Percentiles rank a stretch among this genome's conserved stretches.
Conservation (phyloP, 2,888 invertebrate genomes). For the Smittia aterrima region DNA sequence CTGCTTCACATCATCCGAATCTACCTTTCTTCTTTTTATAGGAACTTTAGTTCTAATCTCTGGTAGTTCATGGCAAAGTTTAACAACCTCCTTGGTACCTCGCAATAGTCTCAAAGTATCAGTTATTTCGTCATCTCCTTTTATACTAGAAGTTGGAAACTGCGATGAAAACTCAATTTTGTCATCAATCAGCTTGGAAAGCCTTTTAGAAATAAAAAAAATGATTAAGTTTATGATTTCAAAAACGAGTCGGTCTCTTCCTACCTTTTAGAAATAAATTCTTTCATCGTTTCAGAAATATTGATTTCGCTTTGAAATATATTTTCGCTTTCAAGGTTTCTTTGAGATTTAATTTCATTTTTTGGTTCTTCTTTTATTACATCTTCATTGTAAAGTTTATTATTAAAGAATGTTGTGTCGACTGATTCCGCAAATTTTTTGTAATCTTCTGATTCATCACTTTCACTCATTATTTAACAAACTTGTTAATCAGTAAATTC, state of each 20-base stretch:
- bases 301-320: constrained; percentile 15
- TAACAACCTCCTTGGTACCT: not conserved
- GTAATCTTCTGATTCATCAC: constrained; percentile 4
- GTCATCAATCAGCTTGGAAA: constrained; percentile 12
- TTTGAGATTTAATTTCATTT: constrained; percentile 21
- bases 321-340: constrained; percentile 24
- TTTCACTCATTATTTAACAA: too few relatives aligned
- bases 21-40: constrained; percentile 24
- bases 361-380: not conserved
- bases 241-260: too few relatives aligned
- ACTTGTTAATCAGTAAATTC: too few relatives aligned
- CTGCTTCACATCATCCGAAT: not conserved
- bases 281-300: not conserved
- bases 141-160: too few relatives aligned
- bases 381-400: not conserved
- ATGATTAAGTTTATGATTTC: too few relatives aligned
- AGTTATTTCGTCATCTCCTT: too few relatives aligned
- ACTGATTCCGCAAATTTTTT: constrained; percentile 9
- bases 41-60: not conserved
- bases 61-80: not conserved
- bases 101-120: not conserved
- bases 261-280: constrained; percentile 14
- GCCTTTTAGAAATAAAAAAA: too few relatives aligned
- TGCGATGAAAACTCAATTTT: not conserved
- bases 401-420: not conserved